Evolutionary conservation across 2,113 vertebrate species (phyloP).

Genomic region (Collichthys lucidus): DNA sequence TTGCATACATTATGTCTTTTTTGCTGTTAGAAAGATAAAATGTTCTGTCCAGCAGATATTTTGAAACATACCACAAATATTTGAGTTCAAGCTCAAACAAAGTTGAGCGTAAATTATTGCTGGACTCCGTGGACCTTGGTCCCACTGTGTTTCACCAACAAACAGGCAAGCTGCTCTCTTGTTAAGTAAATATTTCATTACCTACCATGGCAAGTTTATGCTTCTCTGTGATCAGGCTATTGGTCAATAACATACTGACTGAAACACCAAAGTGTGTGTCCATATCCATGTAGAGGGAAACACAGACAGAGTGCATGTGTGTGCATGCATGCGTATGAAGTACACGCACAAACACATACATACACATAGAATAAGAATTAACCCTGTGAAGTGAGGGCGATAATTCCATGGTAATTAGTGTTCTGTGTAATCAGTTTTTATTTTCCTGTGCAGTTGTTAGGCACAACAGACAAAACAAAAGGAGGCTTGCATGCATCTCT

Average conservation of each 20-base stretch:
- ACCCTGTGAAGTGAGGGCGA: constrained; percentile 76
- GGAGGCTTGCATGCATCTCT: constrained; percentile 64
- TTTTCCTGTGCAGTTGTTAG: constrained; percentile 73
- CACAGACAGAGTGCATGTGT: constrained; percentile 5
- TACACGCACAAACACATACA: constrained; percentile 1
- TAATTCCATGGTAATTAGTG: constrained; percentile 83
- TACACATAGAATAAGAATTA: constrained; percentile 67
- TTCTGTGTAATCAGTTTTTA: constrained; percentile 84
- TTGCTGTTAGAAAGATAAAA: neutral
- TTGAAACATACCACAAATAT: neutral
- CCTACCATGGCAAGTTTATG: neutral
- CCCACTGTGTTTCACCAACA: constrained; percentile 43
- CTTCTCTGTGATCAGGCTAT: constrained; percentile 28
- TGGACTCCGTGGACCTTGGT: neutral
- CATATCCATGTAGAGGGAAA: neutral
- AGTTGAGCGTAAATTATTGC: constrained; percentile 5
- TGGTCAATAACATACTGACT: constrained; percentile 41
- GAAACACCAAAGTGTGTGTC: constrained; percentile 16
- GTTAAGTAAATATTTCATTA: constrained; percentile 49
- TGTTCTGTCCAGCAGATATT: neutral
- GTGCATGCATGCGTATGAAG: neutral
- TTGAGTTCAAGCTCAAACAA: neutral
- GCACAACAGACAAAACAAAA: constrained; percentile 81
- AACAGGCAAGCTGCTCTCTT: constrained; percentile 17
- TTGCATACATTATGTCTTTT: neutral